Conservation (phyloP, 2,888 invertebrate species). For the Coleophora flavipennella region DNA sequence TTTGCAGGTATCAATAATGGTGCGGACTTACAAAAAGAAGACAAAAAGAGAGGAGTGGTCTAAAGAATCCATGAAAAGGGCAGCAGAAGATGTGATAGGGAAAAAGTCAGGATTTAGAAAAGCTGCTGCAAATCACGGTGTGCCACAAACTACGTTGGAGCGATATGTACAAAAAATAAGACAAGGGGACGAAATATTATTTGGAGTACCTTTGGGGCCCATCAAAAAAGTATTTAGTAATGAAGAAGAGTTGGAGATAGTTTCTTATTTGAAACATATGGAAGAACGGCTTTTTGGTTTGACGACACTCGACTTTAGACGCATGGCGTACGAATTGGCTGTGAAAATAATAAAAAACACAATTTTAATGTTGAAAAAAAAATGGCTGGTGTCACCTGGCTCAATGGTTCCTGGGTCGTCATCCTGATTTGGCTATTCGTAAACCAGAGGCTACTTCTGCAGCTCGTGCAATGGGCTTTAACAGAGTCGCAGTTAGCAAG, state of each 20-base stretch:
- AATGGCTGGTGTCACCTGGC: constrained; percentile 15
- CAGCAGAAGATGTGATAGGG: constrained; percentile 6
- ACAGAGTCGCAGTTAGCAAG: neutral
- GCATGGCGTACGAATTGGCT: constrained; percentile 17
- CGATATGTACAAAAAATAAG: constrained; percentile 4
- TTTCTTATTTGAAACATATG: constrained; percentile 17
- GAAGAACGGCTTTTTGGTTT: constrained; percentile 17
- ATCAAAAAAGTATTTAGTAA: constrained; percentile 7
- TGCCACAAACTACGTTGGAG: constrained; percentile 12
- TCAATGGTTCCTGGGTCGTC: constrained; percentile 14
- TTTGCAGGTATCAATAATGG: constrained; percentile 7
- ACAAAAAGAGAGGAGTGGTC: constrained; percentile 6
- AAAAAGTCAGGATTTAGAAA: constrained; percentile 11
- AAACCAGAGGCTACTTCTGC: constrained; percentile 18
- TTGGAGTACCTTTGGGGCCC: constrained; percentile 7
- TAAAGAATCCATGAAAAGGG: constrained; percentile 7
- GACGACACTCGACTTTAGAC: constrained; percentile 13
- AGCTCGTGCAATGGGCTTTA: constrained; percentile 13
- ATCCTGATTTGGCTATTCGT: constrained; percentile 13
- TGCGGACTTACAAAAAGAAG: constrained; percentile 1
- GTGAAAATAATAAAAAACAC: constrained; percentile 15
- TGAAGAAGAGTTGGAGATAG: constrained; percentile 16
- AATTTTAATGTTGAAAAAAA: constrained; percentile 14
- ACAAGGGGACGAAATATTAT: neutral
- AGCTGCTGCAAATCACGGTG: constrained; percentile 9